phyloP scores from a whole-genome alignment of 2,797 vertebrate genomes.

The Semotilus atromaculatus region DNA sequence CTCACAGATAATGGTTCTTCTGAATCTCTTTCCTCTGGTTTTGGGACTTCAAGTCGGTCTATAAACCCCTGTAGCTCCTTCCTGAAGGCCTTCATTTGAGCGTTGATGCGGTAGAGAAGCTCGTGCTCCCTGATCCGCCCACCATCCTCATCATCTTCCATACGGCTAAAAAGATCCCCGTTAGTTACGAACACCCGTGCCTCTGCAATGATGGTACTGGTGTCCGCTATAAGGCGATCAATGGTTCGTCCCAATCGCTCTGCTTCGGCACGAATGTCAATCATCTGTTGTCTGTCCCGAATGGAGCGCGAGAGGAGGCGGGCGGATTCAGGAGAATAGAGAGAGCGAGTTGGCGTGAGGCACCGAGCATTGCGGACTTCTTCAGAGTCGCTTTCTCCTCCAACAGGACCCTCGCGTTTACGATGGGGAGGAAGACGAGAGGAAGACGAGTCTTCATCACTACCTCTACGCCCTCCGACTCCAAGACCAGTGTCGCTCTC shows the following conservation, averaged over 20 bases:
- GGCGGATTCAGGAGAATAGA: constrained; percentile 82
- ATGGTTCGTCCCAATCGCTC: constrained; percentile 92
- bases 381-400: constrained; percentile 94
- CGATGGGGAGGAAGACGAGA: constrained; percentile 89
- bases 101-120: constrained; percentile 94
- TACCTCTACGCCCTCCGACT: constrained; percentile 81
- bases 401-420: constrained; percentile 94
- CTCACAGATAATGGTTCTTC: constrained; percentile 98
- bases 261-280: constrained; percentile 94
- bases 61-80: constrained; percentile 96
- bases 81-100: constrained; percentile 97
- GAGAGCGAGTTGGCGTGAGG: constrained; percentile 89
- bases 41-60: constrained; percentile 90
- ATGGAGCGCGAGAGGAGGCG: constrained; percentile 85
- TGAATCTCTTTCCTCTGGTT: constrained; percentile 83
- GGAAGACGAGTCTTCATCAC: constrained; percentile 82
- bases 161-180: constrained; percentile 86
- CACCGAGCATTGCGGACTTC: constrained; percentile 91
- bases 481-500: constrained; percentile 84
- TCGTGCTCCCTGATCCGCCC: constrained; percentile 93
- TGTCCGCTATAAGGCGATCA: constrained; percentile 93
- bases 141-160: constrained; percentile 85
- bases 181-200: constrained; percentile 90
- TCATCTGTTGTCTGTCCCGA: constrained; percentile 92
- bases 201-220: constrained; percentile 91